These are phyloP conservation scores for Synergus gifuensis DNA, from an alignment of 2,888 invertebrate genomes.

Conservation along the genomic window DNA sequence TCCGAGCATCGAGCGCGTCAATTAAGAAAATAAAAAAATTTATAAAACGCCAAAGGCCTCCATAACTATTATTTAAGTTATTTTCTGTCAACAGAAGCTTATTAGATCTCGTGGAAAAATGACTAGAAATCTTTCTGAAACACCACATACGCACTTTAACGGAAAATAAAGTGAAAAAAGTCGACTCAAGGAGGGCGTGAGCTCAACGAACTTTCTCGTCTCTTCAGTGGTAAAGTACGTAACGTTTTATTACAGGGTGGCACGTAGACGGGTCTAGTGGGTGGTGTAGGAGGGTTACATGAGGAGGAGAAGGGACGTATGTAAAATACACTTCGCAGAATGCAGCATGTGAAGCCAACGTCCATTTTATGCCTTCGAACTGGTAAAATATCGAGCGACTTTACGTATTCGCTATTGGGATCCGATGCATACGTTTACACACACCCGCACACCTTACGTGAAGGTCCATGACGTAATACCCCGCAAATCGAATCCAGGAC, in stretches of 20 bases:
- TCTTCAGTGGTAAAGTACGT: conserved; percentile 37
- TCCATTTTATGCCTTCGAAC: conserved; percentile 73
- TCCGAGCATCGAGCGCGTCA: too few relatives aligned
- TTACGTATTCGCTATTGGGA: conserved; percentile 42
- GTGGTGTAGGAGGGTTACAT: conserved; percentile 46
- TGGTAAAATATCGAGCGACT: conserved; percentile 72
- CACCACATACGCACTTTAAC: background rate
- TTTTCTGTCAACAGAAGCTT: too few relatives aligned
- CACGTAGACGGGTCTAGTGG: conserved; percentile 54
- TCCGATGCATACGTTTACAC: conserved; percentile 27
- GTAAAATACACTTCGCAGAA: conserved; percentile 67
- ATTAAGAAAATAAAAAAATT: too few relatives aligned
- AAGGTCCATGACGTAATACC: background rate
- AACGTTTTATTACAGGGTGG: conserved; percentile 61
- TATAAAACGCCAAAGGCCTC: too few relatives aligned
- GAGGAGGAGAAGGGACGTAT: conserved; percentile 58
- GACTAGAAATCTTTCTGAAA: background rate
- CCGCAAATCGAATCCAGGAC: conserved; percentile 36
- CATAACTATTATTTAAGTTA: too few relatives aligned
- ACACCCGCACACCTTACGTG: background rate
- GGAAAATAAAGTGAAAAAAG: conserved; percentile 30
- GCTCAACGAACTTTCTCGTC: conserved; percentile 40
- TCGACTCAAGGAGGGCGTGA: background rate
- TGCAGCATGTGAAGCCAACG: conserved; percentile 68
- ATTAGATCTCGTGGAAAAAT: background rate